Base-by-base conservation (phyloP, 2,888 invertebrate genomes). In the Nomada ferruginata region DNA sequence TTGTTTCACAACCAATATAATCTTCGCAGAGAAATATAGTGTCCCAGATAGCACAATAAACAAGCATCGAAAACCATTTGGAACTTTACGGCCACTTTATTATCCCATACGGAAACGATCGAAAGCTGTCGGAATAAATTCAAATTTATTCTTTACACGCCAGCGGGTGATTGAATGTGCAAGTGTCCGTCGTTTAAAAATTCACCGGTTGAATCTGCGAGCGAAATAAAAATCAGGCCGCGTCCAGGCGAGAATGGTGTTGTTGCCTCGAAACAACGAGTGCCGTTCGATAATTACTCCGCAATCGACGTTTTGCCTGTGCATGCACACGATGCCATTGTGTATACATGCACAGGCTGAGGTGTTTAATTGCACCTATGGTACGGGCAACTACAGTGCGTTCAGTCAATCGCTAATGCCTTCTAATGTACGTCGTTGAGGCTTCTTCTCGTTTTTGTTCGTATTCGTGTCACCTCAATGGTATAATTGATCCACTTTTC, bases 301-400 rank as follows among this genome's bases (percentile, higher is more conserved):
- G 66, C 73, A 64, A 85, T 85, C 81, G 81, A 60, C 68, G 71
- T 65, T 73, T 36, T 60, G 29, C 20, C 15, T 61, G 53, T 36
- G 26, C 60, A 74, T 53, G 70, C 20, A 60, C 74, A 63, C 70
- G 52, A 26, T 9, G 15, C 23, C 52, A 18, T 13, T 63, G 64
- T 18, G 20, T 66, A 18, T 42, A 15, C 18, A 65, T 47, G 13
- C 3, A 13, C 57, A 15, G 23, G 29, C 52, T 57, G 77, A 53
- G 53, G 75, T 23, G 72, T 68, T 78, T 81, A 81, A 84, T 84
- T 78, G 73, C 73, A 70, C 70, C 82, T 53, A 76, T 63, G 85
- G 76, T 76, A 60, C 70, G 66, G 73, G 44, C 73, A 23, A 52
- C 64, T 61, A 18, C 44, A 63, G 55, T 69, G 63, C 57, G 75